Evolutionary conservation across 2,888 invertebrate species (phyloP), one percentile per base, ranked within the genome.

Genomic region (Pristionchus fissidentatus): DNA sequence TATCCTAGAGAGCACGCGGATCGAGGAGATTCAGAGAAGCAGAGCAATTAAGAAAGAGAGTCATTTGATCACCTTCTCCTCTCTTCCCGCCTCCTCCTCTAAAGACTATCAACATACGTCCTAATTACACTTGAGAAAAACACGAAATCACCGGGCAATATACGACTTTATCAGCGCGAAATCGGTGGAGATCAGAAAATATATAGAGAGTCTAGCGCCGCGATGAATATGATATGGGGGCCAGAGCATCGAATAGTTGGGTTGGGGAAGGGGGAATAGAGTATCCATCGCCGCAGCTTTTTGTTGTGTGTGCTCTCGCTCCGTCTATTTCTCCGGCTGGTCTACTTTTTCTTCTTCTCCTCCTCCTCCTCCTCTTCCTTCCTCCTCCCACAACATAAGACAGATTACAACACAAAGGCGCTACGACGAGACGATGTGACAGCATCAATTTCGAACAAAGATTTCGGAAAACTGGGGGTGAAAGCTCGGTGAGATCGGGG

Each of bases 61-160:
- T 62, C 62, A 62, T 62, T 22, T 62, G 62, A 62, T 62, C 35
- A 57, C n/a, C n/a, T n/a, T n/a, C n/a, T n/a, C n/a, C n/a, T n/a
- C n/a, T n/a, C n/a, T n/a, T n/a, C n/a, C n/a, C n/a, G n/a, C n/a
- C n/a, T n/a, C n/a, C n/a, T n/a, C n/a, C n/a, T n/a, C n/a, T n/a
- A n/a, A n/a, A n/a, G n/a, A n/a, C n/a, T n/a, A n/a, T n/a, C n/a
- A n/a, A n/a, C n/a, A n/a, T n/a, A n/a, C n/a, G n/a, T n/a, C n/a
- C n/a, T n/a, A n/a, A n/a, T n/a, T n/a, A n/a, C n/a, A n/a, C n/a
- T n/a, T n/a, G n/a, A n/a, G n/a, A n/a, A n/a, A n/a, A n/a, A n/a
- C 22, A 22, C 55, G 57, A 57, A 19, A 57, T n/a, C n/a, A 26
- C n/a, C n/a, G 57, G 26, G 57, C n/a, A 26, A 57, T 57, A 57